Evolutionary conservation across 1,140 invertebrate genomes (phyloP), one percentile per base, ranked within the genome.

Genomic region (Drosophila mayri): DNA sequence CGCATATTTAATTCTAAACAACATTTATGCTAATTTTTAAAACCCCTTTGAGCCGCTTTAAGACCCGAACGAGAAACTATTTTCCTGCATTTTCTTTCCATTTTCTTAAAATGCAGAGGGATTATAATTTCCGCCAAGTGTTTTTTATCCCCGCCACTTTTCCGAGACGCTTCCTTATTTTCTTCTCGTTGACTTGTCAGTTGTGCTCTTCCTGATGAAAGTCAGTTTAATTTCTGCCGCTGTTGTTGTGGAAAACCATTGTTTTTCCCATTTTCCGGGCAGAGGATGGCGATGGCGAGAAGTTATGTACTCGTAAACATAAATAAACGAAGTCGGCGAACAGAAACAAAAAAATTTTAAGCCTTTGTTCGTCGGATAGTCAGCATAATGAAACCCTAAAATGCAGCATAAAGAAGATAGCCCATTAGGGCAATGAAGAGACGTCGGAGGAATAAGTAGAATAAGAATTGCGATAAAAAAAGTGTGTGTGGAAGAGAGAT

Each of bases 331-430:
- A 22, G 58, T 46, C 49, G 66, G n/a, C 30, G 43, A 25, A 44
- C 47, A 76, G 25, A 76, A 76, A 76, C 4, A 76, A 76, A 83
- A 52, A 84, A 85, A 81, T 85, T 67, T 85, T 86, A 86, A 78
- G 78, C 81, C 74, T 81, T 85, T 85, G 81, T 85, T 78, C 37
- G 67, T 37, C 38, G 67, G 77, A 76, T 76, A 68, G 81, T 50
- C 54, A 82, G 22, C 70, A 79, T 54, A 90, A 84, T 81, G 77
- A 72, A 71, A 74, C 62, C 76, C 54, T 40, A 65, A 65, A 52
- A 50, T 37, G 65, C 68, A 49, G 61, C 61, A 73, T 62, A 71
- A 46, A 65, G 46, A 25, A 46, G 43, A 50, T 40, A 40, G 64
- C 41, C 76, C 67, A 76, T 77, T 65, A 81, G 54, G 77, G 79